Evolutionary conservation across 2,888 invertebrate species (phyloP), one percentile per base, ranked within the genome.

Genomic region (Andrena bucephala): DNA sequence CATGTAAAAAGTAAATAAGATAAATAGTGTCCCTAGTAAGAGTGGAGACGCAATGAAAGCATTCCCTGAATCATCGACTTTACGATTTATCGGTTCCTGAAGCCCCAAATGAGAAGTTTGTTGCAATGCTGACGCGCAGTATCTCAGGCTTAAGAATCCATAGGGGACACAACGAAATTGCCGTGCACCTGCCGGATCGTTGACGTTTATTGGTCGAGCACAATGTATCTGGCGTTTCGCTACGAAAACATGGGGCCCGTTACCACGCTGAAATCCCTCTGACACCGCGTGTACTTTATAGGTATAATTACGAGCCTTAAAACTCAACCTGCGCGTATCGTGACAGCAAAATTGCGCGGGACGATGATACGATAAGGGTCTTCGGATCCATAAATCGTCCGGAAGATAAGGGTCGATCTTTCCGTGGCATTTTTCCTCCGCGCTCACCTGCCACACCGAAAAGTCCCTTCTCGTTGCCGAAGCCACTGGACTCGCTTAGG

Each of bases 221-320:
- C 81, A 79, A 81, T 72, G 83, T 85, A 83, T 74, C 69, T 59
- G 24, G 42, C 57, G 76, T 82, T 70, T 74, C 72, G 74, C 70
- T 54, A 77, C 77, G 67, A 74, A 81, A 84, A 36, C 73, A 68
- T 68, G 60, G 65, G 62, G 48, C 13, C 42, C 70, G 36, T 82
- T 65, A 66, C 85, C 59, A 52, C 62, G 60, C 59, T 75, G 24
- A 69, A 75, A 83, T 85, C 71, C 59, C 71, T 63, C 71, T 33
- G 81, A 73, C 74, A 48, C 27, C 57, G 57, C 76, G 72, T 48
- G 84, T 87, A 77, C 79, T 88, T 88, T 87, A 87, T 84, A 81
- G 82, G 80, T 81, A 81, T 87, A 87, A 88, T 88, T 88, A 88
- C 75, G 84, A 84, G 84, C 60, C 84, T 77, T 86, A 87, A 88